phyloP scores from a whole-genome alignment of 2,888 invertebrate genomes.

The Pachymerium ferrugineum region DNA sequence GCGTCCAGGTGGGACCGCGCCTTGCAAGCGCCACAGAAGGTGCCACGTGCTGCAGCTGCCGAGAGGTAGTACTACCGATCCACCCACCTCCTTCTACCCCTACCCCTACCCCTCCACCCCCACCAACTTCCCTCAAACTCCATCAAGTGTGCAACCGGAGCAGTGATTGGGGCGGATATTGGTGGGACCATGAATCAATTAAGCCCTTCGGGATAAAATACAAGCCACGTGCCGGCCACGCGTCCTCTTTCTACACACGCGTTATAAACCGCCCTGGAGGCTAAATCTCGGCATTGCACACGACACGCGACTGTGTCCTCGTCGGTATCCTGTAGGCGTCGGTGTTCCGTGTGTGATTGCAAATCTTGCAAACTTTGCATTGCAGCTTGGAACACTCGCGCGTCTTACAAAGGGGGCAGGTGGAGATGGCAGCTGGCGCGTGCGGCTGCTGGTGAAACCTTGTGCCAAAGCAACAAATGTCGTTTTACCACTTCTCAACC shows the following conservation, averaged over 20 bases:
- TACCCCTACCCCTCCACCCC: constrained; percentile 1
- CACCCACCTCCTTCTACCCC: not conserved
- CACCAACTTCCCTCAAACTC: not conserved
- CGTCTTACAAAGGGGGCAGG: constrained; percentile 32
- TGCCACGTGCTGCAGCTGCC: constrained; percentile 24
- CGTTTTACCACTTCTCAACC: constrained; percentile 10
- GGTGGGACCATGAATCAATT: constrained; percentile 18
- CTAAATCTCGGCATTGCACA: constrained; percentile 14
- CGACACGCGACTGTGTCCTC: constrained; percentile 14
- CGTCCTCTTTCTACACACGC: not conserved
- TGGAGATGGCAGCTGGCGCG: constrained; percentile 32
- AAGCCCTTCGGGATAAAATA: not conserved
- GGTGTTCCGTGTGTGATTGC: too few species aligned
- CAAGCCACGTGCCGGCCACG: constrained; percentile 17
- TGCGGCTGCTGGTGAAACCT: constrained; percentile 30
- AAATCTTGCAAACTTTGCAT: not conserved
- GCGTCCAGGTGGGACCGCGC: constrained; percentile 22
- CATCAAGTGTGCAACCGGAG: not conserved
- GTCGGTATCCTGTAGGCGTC: not conserved
- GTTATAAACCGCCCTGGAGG: constrained; percentile 4
- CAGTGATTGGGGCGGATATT: not conserved
- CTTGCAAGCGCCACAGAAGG: constrained; percentile 20
- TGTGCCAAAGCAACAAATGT: constrained; percentile 27
- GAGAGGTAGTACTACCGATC: not conserved
- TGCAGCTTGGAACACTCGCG: constrained; percentile 1